These are phyloP conservation scores for Dermolepida albohirtum DNA, from an alignment of 2,888 invertebrate species.

Conservation along the genomic window DNA sequence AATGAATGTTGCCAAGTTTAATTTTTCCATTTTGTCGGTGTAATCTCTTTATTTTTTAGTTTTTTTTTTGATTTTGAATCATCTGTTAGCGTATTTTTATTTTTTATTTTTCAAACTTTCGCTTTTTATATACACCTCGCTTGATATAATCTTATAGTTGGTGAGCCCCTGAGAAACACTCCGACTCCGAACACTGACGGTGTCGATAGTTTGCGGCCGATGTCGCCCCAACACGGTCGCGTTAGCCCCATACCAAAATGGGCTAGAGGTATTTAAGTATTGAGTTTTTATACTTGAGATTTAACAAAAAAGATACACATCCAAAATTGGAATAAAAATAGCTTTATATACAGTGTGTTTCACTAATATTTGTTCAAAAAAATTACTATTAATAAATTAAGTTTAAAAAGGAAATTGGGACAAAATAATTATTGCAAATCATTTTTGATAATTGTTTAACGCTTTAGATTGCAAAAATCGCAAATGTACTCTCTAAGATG, in stretches of 20 bases:
- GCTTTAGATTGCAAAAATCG: too few species aligned
- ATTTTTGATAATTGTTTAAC: too few species aligned
- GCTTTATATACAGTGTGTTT: too few species aligned
- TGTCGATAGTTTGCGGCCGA: slow-evolving; percentile 64
- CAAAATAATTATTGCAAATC: too few species aligned
- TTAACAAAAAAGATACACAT: slow-evolving; percentile 4
- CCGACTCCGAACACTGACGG: slow-evolving; percentile 64
- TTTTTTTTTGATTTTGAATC: background rate
- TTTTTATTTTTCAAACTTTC: slow-evolving; percentile 6
- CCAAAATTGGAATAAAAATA: too few species aligned
- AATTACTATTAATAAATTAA: too few species aligned
- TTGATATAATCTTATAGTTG: slow-evolving; percentile 63
- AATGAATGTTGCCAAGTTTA: background rate
- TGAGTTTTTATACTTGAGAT: background rate
- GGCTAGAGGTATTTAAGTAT: slow-evolving; percentile 68
- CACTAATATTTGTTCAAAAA: too few species aligned
- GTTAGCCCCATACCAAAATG: slow-evolving; percentile 71
- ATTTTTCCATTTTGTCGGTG: background rate
- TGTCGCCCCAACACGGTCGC: slow-evolving; percentile 63
- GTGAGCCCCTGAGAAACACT: slow-evolving; percentile 68
- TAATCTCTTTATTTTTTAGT: slow-evolving; percentile 4
- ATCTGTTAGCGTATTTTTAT: slow-evolving; percentile 3
- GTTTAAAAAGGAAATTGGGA: too few species aligned
- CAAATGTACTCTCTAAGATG: too few species aligned
- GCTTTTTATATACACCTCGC: slow-evolving; percentile 29